Evolutionary conservation across 2,797 vertebrate species (phyloP), one percentile per base, ranked within the genome.

Genomic region (Poecilia velifera): DNA sequence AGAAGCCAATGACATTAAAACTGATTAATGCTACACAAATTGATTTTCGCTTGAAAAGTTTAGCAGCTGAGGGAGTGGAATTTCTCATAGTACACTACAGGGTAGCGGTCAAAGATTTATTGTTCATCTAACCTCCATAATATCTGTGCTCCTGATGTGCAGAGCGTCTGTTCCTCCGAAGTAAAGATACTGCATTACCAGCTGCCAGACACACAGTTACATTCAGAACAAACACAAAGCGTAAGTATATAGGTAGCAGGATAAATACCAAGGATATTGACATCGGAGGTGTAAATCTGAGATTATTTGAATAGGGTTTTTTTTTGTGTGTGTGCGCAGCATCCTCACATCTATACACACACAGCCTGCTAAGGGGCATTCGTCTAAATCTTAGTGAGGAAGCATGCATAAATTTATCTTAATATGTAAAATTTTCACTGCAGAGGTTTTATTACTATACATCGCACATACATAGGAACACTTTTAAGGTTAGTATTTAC

Each of bases 151-250:
- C 89, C 98, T 97, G 91, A 99, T 97, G 93, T 99, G 96, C 87
- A 99, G 96, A 25, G 97, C 96, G 16, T 99, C 98, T 34, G 98
- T 96, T 83, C 98, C 98, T 79, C 98, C 98, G 5, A 86, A 98
- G 91, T 99, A 99, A 76, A 99, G 96, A 91, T 98, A 99, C 95
- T 99, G 98, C 98, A 99, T 99, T 89, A 99, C 97, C 91, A 99
- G 95, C 98, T 99, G 93, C n/a, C 92, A 94, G 49, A 13, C 72
- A 10, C 34, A 76, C n/a, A 74, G 51, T 62, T 76, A 68, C 22
- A 78, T 25, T 41, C 53, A 20, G 31, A 39, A 76, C 51, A 71
- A 6, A 80, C 14, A 45, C 18, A 59, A 6, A 45, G 20, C 5
- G 25, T n/a, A 10, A 25, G 22, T 59, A 59, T 59, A 62, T 62